Conservation (phyloP, 2,888 invertebrate genomes). For the Rhopalosiphum nymphaeae region DNA sequence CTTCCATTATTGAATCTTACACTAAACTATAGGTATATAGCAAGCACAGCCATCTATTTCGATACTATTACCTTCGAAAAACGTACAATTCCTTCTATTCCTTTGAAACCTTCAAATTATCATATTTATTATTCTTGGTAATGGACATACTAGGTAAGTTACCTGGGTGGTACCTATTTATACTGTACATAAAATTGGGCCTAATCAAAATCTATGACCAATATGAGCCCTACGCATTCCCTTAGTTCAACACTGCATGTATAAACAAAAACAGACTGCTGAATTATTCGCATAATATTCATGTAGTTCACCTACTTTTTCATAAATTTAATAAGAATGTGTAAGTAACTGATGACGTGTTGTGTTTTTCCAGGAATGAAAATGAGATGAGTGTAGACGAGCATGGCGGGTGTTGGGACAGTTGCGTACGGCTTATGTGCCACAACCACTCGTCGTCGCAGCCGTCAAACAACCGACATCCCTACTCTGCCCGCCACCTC, state of each 20-base stretch:
- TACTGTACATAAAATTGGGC: neutral
- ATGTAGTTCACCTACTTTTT: neutral
- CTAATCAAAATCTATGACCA: neutral
- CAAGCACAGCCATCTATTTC: neutral
- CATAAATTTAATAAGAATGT: neutral
- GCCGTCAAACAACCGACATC: conserved; percentile 54
- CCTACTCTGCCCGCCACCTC: conserved; percentile 61
- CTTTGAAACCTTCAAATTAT: neutral
- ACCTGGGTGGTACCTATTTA: neutral
- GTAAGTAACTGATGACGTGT: neutral
- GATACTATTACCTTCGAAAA: neutral
- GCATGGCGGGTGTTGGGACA: conserved; percentile 64
- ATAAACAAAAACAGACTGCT: neutral
- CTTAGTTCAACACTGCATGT: neutral
- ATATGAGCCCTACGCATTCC: neutral
- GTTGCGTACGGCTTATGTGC: conserved; percentile 63
- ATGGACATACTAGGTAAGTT: neutral
- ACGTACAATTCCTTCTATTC: neutral
- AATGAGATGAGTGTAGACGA: conserved; percentile 64
- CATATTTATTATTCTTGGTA: neutral
- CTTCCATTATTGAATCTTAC: neutral
- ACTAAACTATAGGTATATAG: neutral
- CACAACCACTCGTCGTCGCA: conserved; percentile 60
- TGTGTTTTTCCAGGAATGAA: conserved; percentile 45
- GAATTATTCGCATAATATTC: neutral